Percentiles rank a stretch among this genome's conserved stretches.
These are phyloP conservation scores for Drosophila pachea DNA, from an alignment of 1,140 invertebrate genomes.

Conservation along the genomic window DNA sequence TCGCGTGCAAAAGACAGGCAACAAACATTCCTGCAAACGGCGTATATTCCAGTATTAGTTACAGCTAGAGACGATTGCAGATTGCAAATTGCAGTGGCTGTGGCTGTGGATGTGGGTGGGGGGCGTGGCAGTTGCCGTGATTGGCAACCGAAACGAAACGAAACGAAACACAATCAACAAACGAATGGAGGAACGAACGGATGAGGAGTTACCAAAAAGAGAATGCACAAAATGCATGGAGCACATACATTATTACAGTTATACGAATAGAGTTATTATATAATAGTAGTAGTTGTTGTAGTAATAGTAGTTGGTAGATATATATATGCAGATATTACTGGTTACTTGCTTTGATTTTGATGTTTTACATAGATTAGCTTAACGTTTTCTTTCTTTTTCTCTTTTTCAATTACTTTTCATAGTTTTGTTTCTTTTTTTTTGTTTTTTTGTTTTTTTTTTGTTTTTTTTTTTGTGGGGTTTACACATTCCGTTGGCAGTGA, in stretches of 20 bases:
- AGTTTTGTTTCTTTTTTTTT: not conserved
- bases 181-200: slow-evolving; percentile 4
- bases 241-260: slow-evolving; percentile 25
- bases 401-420: too few relatives aligned
- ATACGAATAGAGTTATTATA: slow-evolving; percentile 16
- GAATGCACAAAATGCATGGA: slow-evolving; percentile 66
- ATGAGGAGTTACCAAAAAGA: slow-evolving; percentile 31
- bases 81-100: too few relatives aligned
- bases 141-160: slow-evolving; percentile 15
- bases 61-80: too few relatives aligned
- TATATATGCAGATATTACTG: slow-evolving; percentile 36
- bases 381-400: not conserved
- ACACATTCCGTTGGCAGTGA: slow-evolving; percentile 20
- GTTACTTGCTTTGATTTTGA: slow-evolving; percentile 67
- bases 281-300: not conserved
- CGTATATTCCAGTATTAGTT: not conserved
- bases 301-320: too few relatives aligned
- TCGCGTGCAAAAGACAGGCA: slow-evolving; percentile 47
- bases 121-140: slow-evolving; percentile 9
- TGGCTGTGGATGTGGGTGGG: not conserved
- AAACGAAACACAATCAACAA: slow-evolving; percentile 18
- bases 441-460: not conserved
- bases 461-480: slow-evolving; percentile 3
- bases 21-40: slow-evolving; percentile 40
- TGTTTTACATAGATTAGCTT: slow-evolving; percentile 50